A percentile compares a stretch with the other conserved stretches of the same genome.
These are phyloP conservation scores for Heliangelus exortis DNA, from an alignment of 2,797 vertebrate genomes.

Conservation along the genomic window DNA sequence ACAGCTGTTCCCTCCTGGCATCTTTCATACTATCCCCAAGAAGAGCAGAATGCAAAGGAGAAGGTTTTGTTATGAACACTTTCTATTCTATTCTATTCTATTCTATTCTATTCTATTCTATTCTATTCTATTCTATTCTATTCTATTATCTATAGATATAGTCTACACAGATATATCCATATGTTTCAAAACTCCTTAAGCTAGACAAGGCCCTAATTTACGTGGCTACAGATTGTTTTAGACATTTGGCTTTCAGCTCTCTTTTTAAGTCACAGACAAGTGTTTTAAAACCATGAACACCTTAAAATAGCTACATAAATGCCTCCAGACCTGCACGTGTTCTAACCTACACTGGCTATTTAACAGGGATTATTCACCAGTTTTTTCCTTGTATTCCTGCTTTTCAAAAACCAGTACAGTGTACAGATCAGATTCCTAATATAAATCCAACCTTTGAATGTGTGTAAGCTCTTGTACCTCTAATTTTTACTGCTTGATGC, in stretches of 20 bases:
- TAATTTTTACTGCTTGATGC: background rate
- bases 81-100: too few species aligned
- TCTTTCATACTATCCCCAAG: background rate
- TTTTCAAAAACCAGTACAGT: background rate
- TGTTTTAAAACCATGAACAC: background rate
- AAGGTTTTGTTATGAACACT: background rate
- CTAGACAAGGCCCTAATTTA: background rate
- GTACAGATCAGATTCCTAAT: background rate
- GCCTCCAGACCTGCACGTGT: background rate
- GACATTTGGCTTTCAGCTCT: background rate
- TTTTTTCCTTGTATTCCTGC: background rate
- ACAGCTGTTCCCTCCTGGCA: background rate
- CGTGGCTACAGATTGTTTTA: background rate
- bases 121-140: too few species aligned
- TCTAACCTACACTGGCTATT: background rate
- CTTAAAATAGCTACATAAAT: background rate
- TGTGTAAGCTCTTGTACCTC: background rate
- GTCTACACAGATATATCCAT: background rate
- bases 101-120: too few species aligned
- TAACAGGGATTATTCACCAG: background rate
- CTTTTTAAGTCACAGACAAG: background rate
- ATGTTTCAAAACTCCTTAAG: fast-evolving
- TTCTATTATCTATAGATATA: background rate
- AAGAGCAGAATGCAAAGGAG: background rate
- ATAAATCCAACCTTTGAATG: background rate